These are phyloP conservation scores for Campylorhamphus procurvoides DNA, from an alignment of 2,113 vertebrate species.

Conservation along the genomic window DNA sequence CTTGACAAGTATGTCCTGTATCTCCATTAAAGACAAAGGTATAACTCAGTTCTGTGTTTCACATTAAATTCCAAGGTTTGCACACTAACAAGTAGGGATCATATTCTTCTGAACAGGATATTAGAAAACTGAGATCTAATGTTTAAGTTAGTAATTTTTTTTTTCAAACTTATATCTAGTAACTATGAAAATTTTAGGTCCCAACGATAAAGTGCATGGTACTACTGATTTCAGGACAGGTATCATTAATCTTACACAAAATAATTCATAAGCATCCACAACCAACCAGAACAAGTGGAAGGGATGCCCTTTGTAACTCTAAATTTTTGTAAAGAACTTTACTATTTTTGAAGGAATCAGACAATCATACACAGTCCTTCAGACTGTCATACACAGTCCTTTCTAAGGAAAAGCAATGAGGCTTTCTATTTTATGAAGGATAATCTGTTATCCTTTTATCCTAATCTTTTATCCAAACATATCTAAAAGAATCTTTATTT, in stretches of 20 bases:
- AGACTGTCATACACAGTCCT: neutral
- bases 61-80: neutral
- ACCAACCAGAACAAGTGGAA: neutral
- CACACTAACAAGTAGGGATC: neutral
- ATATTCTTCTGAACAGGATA: neutral
- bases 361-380: neutral
- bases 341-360: neutral
- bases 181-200: neutral
- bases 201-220: neutral
- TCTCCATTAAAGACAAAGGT: neutral
- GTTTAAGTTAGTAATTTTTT: accelerated
- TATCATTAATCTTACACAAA: neutral
- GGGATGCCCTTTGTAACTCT: neutral
- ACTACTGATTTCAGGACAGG: neutral
- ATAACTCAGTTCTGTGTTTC: neutral
- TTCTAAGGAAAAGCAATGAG: neutral
- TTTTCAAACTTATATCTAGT: neutral
- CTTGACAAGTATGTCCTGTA: neutral
- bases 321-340: neutral
- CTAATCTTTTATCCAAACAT: neutral
- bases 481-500: neutral
- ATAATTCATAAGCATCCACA: neutral
- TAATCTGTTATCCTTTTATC: neutral
- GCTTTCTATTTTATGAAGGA: neutral
- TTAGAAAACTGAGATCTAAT: neutral